These are phyloP conservation scores for Rhinogobio ventralis DNA, from an alignment of 2,797 vertebrate genomes.

Conservation along the genomic window DNA sequence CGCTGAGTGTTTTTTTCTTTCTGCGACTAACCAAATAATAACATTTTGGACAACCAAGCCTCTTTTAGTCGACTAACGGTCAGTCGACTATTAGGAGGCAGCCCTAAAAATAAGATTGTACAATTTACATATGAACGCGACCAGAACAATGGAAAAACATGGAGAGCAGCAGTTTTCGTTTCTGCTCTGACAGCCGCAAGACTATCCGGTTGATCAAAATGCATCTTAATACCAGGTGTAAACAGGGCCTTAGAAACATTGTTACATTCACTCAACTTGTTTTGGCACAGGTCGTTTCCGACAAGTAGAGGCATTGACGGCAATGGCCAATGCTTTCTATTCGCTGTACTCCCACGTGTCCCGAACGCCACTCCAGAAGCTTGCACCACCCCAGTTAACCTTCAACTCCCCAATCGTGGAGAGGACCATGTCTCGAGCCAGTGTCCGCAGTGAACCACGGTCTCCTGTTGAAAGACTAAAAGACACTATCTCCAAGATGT, in stretches of 20 bases:
- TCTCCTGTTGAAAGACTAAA: conserved; percentile 85
- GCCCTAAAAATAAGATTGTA: too few relatives aligned
- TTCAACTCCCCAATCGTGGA: conserved; percentile 74
- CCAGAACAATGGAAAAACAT: too few relatives aligned
- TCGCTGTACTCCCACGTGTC: conserved; percentile 92
- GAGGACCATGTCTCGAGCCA: conserved; percentile 66
- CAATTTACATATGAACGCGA: too few relatives aligned
- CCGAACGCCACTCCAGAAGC: conserved; percentile 85
- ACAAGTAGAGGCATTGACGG: conserved; percentile 87
- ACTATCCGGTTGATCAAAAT: too few relatives aligned
- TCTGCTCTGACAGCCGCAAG: too few relatives aligned
- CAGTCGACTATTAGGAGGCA: too few relatives aligned
- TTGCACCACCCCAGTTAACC: conserved; percentile 78
- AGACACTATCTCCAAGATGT: conserved; percentile 89
- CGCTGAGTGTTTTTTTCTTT: too few relatives aligned
- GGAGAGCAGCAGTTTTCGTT: too few relatives aligned
- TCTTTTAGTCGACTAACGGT: too few relatives aligned
- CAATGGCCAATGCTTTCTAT: conserved; percentile 88
- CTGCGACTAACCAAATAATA: too few relatives aligned
- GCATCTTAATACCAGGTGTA: too few relatives aligned
- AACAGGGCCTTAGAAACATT: background rate
- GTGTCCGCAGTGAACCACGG: conserved; percentile 73
- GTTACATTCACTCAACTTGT: background rate
- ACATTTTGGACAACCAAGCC: too few relatives aligned
- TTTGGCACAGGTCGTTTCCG: conserved; percentile 86